Evolutionary conservation across 92 coral and sea anemone genomes (phyloP).

Genomic region (Pocillopora grandis): DNA sequence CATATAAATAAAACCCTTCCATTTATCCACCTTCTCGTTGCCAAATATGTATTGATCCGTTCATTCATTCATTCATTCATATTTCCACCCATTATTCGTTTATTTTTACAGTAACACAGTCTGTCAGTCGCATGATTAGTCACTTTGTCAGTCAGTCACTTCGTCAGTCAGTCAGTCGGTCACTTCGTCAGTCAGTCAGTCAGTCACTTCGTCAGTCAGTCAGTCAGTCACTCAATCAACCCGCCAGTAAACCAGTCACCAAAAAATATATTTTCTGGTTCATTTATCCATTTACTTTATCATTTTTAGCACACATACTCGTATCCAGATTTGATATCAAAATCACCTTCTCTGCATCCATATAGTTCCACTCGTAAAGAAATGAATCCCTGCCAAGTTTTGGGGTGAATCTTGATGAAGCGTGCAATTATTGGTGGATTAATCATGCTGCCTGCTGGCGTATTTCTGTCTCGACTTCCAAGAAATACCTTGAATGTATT

Average conservation of each 20-base stretch:
- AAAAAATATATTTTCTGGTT: no score
- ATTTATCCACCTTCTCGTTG: not conserved
- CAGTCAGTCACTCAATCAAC: no score
- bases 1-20: not conserved
- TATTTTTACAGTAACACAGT: not conserved
- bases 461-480: slow-evolving; percentile 69
- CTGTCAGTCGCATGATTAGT: not conserved
- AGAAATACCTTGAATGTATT: slow-evolving; percentile 54
- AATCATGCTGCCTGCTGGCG: slow-evolving; percentile 50
- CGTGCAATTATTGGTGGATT: slow-evolving; percentile 76
- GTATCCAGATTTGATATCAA: no score
- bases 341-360: slow-evolving; percentile 77
- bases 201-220: no score
- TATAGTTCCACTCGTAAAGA: slow-evolving; percentile 79
- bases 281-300: no score
- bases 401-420: slow-evolving; percentile 72
- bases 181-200: not conserved
- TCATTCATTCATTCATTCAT: not conserved
- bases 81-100: not conserved
- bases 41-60: not conserved
- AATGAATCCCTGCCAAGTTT: slow-evolving; percentile 55
- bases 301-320: no score
- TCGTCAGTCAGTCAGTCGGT: not conserved
- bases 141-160: not conserved
- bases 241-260: no score